These are phyloP conservation scores for Diprion similis DNA, from an alignment of 1,140 invertebrate species.

Conservation along the genomic window DNA sequence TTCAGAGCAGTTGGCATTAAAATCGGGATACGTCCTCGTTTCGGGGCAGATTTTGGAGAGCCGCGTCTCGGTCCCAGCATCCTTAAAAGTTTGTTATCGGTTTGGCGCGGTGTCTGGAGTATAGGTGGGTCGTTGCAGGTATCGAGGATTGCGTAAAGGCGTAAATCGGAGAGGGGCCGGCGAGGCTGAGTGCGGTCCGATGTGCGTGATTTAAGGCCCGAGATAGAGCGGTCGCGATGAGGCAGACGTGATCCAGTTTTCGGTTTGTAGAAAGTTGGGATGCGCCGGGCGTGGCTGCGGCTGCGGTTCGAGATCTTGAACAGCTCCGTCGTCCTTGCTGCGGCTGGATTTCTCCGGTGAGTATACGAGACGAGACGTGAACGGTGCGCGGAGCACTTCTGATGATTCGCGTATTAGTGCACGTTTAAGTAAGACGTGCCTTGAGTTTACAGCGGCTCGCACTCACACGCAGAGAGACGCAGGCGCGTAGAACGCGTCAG, in stretches of 20 bases:
- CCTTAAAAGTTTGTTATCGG: no score
- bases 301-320: constrained; percentile 35
- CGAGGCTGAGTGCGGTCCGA: neutral
- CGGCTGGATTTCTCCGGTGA: constrained; percentile 51
- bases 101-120: neutral
- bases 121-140: neutral
- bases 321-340: constrained; percentile 42
- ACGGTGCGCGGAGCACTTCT: neutral
- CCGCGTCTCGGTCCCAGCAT: no score
- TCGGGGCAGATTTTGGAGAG: no score
- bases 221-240: constrained; percentile 6
- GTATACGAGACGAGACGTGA: neutral
- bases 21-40: no score
- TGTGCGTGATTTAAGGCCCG: neutral
- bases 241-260: constrained; percentile 49
- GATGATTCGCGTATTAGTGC: constrained; percentile 37
- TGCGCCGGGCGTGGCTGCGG: constrained; percentile 45
- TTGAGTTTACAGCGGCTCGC: constrained; percentile 25
- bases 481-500: neutral
- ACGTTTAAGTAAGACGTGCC: constrained; percentile 32
- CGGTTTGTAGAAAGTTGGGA: constrained; percentile 55
- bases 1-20: no score
- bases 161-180: neutral
- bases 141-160: neutral
- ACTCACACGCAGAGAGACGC: no score